phyloP scores from a whole-genome alignment of 2,113 vertebrate genomes.

The Percopsis transmontana region DNA sequence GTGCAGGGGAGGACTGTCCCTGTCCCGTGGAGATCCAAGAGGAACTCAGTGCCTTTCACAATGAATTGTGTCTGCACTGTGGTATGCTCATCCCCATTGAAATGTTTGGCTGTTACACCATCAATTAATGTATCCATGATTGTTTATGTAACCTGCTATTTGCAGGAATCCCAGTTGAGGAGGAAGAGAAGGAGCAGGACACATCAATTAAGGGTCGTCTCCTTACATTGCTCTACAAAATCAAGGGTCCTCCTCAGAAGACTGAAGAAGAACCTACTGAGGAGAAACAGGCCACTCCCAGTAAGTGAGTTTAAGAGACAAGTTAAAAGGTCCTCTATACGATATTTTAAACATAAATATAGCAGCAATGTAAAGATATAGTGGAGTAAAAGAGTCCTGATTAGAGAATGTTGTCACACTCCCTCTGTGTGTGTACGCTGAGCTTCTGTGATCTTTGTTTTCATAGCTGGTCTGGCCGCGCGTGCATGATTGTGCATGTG shows the following conservation, averaged over 20 bases:
- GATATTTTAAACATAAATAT: too few species aligned
- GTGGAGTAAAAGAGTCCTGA: too few species aligned
- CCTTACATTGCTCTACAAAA: conserved; percentile 87
- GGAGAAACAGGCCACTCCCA: conserved; percentile 83
- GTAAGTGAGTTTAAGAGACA: conserved; percentile 76
- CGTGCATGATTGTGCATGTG: too few species aligned
- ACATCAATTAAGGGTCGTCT: conserved; percentile 88
- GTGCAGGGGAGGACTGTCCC: conserved; percentile 92
- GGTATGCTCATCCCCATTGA: conserved; percentile 72
- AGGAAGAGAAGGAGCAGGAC: conserved; percentile 89
- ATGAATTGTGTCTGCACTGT: conserved; percentile 92
- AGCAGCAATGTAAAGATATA: too few species aligned
- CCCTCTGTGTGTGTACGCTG: too few species aligned
- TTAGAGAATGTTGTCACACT: too few species aligned
- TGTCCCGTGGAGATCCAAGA: conserved; percentile 93
- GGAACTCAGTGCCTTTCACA: conserved; percentile 89
- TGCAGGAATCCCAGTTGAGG: conserved; percentile 90
- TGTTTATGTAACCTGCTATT: background rate
- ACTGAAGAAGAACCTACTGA: conserved; percentile 82
- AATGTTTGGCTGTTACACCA: background rate
- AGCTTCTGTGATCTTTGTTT: too few species aligned
- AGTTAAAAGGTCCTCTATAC: too few species aligned
- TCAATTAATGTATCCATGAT: background rate
- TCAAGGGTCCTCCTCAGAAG: conserved; percentile 88
- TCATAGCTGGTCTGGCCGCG: too few species aligned